A percentile compares a stretch with the other conserved stretches of the same genome.
Conservation (phyloP, 2,797 vertebrate genomes). For the Liasis olivaceus region DNA sequence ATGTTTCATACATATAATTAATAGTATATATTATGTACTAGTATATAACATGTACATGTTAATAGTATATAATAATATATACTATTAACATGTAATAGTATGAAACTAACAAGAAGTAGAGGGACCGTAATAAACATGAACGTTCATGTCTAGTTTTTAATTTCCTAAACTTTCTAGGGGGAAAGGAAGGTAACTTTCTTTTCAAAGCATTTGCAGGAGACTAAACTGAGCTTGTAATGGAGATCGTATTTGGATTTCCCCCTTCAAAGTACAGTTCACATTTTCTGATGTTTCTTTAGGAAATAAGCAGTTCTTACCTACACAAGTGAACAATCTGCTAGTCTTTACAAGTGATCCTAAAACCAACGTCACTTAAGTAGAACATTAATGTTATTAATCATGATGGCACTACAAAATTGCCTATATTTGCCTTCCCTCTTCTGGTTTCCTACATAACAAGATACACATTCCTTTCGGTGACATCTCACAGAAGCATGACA, state of each 20-base stretch:
- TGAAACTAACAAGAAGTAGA: background rate
- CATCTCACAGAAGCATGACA: constrained; percentile 31
- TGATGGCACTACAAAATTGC: constrained; percentile 22
- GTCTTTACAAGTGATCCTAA: background rate
- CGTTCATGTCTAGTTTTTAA: constrained; percentile 39
- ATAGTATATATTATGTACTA: too few relatives aligned
- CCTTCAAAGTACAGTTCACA: background rate
- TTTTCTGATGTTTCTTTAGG: constrained; percentile 24
- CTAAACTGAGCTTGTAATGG: background rate
- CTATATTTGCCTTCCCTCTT: background rate
- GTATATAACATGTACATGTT: too few relatives aligned
- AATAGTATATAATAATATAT: too few relatives aligned
- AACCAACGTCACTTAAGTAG: background rate
- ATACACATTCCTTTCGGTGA: background rate
- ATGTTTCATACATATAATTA: too few relatives aligned
- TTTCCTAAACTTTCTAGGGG: constrained; percentile 36
- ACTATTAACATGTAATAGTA: background rate
- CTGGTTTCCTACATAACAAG: background rate
- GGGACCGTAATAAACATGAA: constrained; percentile 48
- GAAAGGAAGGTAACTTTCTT: background rate
- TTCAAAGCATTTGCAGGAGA: background rate
- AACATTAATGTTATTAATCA: constrained; percentile 42
- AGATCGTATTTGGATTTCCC: background rate
- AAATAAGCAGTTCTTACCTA: background rate
- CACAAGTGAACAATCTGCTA: background rate